Evolutionary conservation across 2,797 vertebrate species (phyloP).

Genomic region (Megalops cyprinoides): DNA sequence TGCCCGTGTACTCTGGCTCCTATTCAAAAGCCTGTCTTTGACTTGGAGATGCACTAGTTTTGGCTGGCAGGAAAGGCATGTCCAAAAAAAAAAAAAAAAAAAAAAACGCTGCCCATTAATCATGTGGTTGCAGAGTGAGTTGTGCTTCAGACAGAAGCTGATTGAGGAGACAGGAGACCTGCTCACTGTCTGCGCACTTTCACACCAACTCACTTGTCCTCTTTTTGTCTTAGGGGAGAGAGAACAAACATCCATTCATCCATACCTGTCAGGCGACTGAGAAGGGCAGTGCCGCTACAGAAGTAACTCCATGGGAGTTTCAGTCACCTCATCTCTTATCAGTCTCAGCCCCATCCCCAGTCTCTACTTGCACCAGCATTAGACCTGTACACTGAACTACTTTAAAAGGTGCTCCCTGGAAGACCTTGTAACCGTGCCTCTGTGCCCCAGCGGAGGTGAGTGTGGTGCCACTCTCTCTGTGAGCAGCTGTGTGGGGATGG

Average conservation of each 20-base stretch:
- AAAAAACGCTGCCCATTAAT: neutral
- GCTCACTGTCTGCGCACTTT: neutral
- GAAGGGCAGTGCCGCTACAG: neutral
- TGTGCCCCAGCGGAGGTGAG: no score
- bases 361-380: neutral
- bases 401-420: no score
- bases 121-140: neutral
- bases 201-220: no score
- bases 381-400: no score
- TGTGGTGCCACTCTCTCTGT: no score
- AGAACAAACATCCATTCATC: neutral
- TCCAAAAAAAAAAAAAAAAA: no score
- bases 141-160: neutral
- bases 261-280: neutral
- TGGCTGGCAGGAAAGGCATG: neutral
- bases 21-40: neutral
- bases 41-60: neutral
- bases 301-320: neutral
- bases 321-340: neutral
- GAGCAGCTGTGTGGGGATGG: no score
- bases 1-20: neutral
- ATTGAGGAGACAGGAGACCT: neutral
- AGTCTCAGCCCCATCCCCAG: neutral
- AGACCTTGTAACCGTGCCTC: no score
- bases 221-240: neutral